Percentiles rank a stretch among this genome's conserved stretches.
phyloP scores from a whole-genome alignment of 2,113 vertebrate species.

The Sprattus sprattus region DNA sequence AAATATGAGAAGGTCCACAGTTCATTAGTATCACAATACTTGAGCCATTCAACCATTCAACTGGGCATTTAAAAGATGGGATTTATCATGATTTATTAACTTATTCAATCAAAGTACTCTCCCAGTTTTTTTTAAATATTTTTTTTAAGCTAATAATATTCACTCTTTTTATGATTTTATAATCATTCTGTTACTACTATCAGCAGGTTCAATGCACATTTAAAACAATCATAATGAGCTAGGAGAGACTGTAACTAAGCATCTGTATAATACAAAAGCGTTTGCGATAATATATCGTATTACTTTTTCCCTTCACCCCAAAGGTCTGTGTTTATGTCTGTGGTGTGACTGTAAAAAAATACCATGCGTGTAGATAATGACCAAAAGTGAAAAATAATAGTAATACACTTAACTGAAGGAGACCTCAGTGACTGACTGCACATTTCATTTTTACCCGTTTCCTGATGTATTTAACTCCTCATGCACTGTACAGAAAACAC shows the following conservation, averaged over 20 bases:
- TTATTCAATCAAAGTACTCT: not conserved
- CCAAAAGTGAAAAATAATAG: slow-evolving; percentile 13
- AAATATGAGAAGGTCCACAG: not conserved
- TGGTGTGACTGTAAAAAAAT: not conserved
- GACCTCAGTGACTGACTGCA: not conserved
- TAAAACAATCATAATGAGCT: not conserved
- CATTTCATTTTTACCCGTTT: not conserved
- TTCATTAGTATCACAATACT: not conserved
- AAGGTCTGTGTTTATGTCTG: slow-evolving; percentile 14
- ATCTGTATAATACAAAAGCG: slow-evolving; percentile 4
- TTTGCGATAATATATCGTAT: slow-evolving; percentile 6
- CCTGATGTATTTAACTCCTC: not conserved
- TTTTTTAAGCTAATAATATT: not conserved
- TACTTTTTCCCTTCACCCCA: not conserved
- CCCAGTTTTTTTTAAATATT: not conserved
- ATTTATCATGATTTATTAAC: slow-evolving; percentile 1
- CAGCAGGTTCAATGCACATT: not conserved
- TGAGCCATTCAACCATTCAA: not conserved
- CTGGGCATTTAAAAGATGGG: slow-evolving; percentile 1
- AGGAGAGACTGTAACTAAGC: not conserved
- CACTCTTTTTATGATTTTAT: not conserved
- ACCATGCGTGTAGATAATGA: not conserved
- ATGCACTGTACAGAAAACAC: not conserved
- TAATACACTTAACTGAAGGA: slow-evolving; percentile 3
- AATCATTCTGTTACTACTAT: not conserved